Base-by-base conservation (phyloP, 2,797 vertebrate genomes). In the Triplophysa yarkandensis region DNA sequence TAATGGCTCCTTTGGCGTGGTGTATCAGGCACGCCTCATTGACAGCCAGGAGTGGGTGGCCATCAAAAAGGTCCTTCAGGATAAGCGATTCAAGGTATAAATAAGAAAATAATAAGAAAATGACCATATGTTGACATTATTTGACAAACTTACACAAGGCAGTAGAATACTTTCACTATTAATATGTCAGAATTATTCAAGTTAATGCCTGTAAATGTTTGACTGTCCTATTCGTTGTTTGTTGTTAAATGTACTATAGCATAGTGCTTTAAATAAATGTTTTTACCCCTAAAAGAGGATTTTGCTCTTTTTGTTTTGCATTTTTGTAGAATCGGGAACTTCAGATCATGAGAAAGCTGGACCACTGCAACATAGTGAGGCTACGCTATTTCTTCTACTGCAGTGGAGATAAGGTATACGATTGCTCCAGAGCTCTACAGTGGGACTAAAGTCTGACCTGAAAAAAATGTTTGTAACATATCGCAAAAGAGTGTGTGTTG, bases 311-410 rank as follows among this genome's bases (percentile, higher is more conserved):
- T 8, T 28, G 8, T 30, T 43, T 4, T 28, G 19, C 67, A 44
- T 52, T 14, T 14, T 6, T 71, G 28, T 71, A 93, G 92, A 93
- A 93, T 72, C 92, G 92, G 57, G 92, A 93, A 77, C 87, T 93
- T 57, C 92, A 93, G 87, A 93, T 93, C 64, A 93, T 93, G 92
- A 87, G 92, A 62, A 92, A 92, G 78, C 75, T 93, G 84, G 92
- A 93, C 81, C 92, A 93, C 85, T 91, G 90, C 85, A 93, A 93
- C 74, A 93, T 93, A 4, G 92, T 93, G 68, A 87, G 89, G 62
- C 86, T 93, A 64, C 89, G 91, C 68, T 93, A 92, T 81, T 93
- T 92, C 82, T 93, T 93, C 88, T 93, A 93, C 85, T 93, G 92
- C 77, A 92, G 90, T 6, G 92, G 91, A 50, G 92, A 93, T 76